Base-by-base conservation (phyloP, 1,140 invertebrate genomes). In the Zelostemma sp. region DNA sequence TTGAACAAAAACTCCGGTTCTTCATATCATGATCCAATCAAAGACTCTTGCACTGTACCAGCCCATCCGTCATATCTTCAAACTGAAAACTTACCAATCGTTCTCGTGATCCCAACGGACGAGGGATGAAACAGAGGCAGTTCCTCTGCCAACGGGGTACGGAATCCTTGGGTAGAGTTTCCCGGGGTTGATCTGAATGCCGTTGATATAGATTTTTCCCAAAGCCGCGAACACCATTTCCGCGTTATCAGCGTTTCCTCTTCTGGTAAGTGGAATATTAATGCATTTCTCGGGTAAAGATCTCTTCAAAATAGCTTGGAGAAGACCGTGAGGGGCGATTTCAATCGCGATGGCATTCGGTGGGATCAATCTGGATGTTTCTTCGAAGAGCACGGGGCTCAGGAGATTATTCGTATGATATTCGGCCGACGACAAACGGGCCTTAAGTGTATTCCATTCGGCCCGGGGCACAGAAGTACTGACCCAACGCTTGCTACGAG, bases 41-140 rank as follows among this genome's bases (percentile, higher is more conserved):
- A n/a, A n/a, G n/a, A n/a, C n/a, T n/a, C n/a, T n/a, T n/a, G n/a
- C n/a, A n/a, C n/a, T n/a, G n/a, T n/a, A n/a, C n/a, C n/a, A n/a
- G n/a, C n/a, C n/a, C n/a, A n/a, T n/a, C n/a, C n/a, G n/a, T n/a
- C n/a, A 8, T 25, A 4, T 25, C 21, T 25, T 8, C 21, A 55
- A 41, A 49, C 9, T 17, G 15, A 76, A 77, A 6, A 85, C 86
- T 80, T 80, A 90, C 90, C 89, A 91, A 72, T 90, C 88, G 72
- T 92, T 89, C 35, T 87, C 88, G 82, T 98, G 96, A 63, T 92
- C 89, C 93, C 93, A 95, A 58, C 85, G 82, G 14, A 93, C 85
- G 1, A n/a, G n/a, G n/a, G n/a, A n/a, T n/a, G n/a, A n/a, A n/a
- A n/a, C n/a, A n/a, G n/a, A n/a, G n/a, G n/a, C 87, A 1, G 92